Conservation (phyloP, 2,797 vertebrate genomes). For the Phaenicophaeus curvirostris region DNA sequence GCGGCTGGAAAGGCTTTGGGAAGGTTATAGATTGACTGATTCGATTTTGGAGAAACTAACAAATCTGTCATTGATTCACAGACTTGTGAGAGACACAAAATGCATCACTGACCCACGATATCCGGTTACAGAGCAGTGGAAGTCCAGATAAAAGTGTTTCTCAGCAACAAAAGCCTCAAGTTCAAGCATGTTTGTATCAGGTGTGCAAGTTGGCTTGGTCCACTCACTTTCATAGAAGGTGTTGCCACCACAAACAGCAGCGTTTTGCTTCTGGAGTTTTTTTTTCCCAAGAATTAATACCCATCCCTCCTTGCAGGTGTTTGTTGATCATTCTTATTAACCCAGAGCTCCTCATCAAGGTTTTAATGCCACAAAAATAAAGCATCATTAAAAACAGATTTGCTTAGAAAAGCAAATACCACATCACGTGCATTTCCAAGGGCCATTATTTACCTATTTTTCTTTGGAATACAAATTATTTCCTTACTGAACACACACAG, state of each 20-base stretch:
- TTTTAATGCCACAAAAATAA: constrained; percentile 12
- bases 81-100: neutral
- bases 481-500: neutral
- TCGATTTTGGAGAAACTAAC: neutral
- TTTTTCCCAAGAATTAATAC: neutral
- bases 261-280: neutral
- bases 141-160: neutral
- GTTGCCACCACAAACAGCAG: neutral
- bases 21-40: neutral
- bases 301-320: neutral
- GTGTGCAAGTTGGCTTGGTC: neutral
- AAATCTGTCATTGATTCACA: neutral
- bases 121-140: neutral
- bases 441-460: neutral
- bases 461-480: neutral
- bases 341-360: neutral
- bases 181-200: neutral
- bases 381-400: neutral
- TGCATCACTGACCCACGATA: neutral
- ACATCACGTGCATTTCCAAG: neutral
- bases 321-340: neutral
- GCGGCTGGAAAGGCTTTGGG: neutral
- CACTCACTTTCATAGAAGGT: neutral
- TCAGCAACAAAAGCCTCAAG: neutral
- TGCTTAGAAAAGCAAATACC: neutral